These are phyloP conservation scores for Amphiprion clarkii DNA, from an alignment of 2,797 vertebrate genomes.

Conservation along the genomic window DNA sequence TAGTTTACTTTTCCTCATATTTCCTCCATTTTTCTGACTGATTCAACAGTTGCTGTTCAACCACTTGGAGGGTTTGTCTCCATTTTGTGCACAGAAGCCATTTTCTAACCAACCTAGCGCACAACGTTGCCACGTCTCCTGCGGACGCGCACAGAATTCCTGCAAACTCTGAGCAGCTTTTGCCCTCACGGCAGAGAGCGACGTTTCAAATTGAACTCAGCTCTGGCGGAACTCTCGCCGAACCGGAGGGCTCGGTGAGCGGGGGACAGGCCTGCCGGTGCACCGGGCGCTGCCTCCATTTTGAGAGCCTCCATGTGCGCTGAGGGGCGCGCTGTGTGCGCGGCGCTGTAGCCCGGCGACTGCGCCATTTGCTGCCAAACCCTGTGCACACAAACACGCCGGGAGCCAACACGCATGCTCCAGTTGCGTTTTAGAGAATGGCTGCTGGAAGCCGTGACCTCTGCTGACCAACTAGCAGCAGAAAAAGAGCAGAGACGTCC, in stretches of 20 bases:
- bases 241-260: not conserved
- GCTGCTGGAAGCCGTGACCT: not conserved
- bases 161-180: not conserved
- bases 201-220: not conserved
- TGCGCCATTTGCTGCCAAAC: conserved; percentile 40
- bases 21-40: not conserved
- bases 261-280: conserved; percentile 33
- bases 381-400: not conserved
- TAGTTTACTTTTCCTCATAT: no score
- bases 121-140: conserved; percentile 28
- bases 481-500: not conserved
- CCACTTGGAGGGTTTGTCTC: conserved; percentile 43
- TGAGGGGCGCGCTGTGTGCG: conserved; percentile 31
- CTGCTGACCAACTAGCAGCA: no score
- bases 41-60: not conserved
- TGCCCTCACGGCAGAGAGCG: not conserved
- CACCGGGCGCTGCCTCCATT: conserved; percentile 64
- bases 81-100: conserved; percentile 71
- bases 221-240: not conserved
- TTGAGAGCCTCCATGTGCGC: conserved; percentile 55
- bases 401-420: not conserved
- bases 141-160: not conserved
- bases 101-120: conserved; percentile 59
- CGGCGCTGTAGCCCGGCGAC: conserved; percentile 35
- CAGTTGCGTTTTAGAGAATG: not conserved